phyloP scores from a whole-genome alignment of 2,113 vertebrate species.

The Notarius quadriscutis region DNA sequence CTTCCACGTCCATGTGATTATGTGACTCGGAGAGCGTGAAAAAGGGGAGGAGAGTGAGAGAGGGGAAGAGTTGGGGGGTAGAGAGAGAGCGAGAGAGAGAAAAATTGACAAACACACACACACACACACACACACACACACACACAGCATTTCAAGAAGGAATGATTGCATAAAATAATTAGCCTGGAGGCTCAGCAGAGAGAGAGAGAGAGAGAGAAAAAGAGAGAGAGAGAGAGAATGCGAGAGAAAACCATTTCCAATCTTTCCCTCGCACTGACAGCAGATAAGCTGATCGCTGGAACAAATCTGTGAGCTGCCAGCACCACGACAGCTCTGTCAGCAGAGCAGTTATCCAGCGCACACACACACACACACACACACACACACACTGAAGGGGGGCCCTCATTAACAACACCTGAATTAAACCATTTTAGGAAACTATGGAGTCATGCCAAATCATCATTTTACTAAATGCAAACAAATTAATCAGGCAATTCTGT shows the following conservation, averaged over 20 bases:
- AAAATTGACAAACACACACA: not conserved
- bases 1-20: slow-evolving; percentile 50
- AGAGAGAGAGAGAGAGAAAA: slow-evolving; percentile 34
- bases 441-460: not conserved
- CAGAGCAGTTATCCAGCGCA: slow-evolving; percentile 48
- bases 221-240: slow-evolving; percentile 5
- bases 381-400: slow-evolving; percentile 12
- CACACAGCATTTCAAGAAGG: slow-evolving; percentile 64
- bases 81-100: slow-evolving; percentile 35
- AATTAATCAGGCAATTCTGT: not conserved
- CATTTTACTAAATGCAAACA: not conserved
- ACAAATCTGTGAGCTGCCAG: slow-evolving; percentile 71
- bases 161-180: slow-evolving; percentile 75
- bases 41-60: slow-evolving; percentile 33
- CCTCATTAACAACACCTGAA: slow-evolving; percentile 14
- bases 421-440: slow-evolving; percentile 9
- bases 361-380: slow-evolving; percentile 40
- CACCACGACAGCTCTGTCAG: slow-evolving; percentile 68
- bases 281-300: slow-evolving; percentile 73
- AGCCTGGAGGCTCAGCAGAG: slow-evolving; percentile 66
- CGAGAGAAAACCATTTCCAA: slow-evolving; percentile 54
- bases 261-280: slow-evolving; percentile 70
- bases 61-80: slow-evolving; percentile 44
- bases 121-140: slow-evolving; percentile 27
- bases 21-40: slow-evolving; percentile 51